Base-by-base conservation (phyloP, 1,140 invertebrate genomes). In the Ceratosolen solmsi region DNA sequence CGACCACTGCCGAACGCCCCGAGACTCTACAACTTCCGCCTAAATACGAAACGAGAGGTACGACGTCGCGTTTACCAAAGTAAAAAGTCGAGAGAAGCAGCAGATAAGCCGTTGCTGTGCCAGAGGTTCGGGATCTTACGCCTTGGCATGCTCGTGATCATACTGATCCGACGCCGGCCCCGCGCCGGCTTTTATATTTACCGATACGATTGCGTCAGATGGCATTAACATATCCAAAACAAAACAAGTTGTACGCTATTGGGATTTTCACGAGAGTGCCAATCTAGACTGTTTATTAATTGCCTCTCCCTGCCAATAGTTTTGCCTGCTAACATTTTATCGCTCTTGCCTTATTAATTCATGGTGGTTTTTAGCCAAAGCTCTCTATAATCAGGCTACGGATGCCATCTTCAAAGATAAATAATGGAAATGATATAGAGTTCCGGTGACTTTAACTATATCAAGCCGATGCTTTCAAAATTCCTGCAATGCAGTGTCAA, bases 181-280 rank as follows among this genome's bases (percentile, higher is more conserved):
- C 73, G 70, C 76, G 71, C 70, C 84, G 73, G 87, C 90, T 90
- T 90, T 90, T 91, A 91, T 91, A 91, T 88, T 87, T 87, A 81
- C 84, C 83, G 89, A 88, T 88, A 87, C 82, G 84, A 85, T 91
- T 91, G 89, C 89, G 87, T 91, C 90, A 91, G 90, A 90, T 86
- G 85, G 79, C 77, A 87, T 88, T 86, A 86, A 84, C 85, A 82
- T 86, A 87, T 83, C 85, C 83, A 73, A 86, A 86, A 86, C 82
- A 56, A 73, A 84, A 78, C n/a, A 83, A 74, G 25, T 73, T 33
- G 33, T 22, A 38, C 70, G 54, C 70, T 65, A 22, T 17, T 58
- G 54, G 54, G 54, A 58, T 75, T 38, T 60, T 54, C 46, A 68
- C 63, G 63, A 68, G 33, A 38, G 17, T 38, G 5, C 9, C 63